Conservation (phyloP, 2,113 vertebrate species). For the Plecotus auritus region DNA sequence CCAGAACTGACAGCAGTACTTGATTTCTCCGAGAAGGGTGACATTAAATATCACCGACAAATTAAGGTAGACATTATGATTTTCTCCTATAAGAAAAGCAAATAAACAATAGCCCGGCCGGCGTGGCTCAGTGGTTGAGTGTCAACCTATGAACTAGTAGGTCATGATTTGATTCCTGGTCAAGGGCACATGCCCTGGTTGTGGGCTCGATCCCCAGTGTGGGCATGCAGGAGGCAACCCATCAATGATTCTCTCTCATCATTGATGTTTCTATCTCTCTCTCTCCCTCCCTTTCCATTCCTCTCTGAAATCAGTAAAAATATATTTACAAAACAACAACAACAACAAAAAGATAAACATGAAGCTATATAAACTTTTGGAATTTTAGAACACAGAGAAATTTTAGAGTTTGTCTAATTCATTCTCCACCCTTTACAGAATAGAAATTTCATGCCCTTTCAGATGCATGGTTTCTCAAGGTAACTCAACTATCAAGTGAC, state of each 20-base stretch:
- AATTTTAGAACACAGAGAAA: background rate
- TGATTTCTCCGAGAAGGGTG: background rate
- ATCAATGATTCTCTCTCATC: too few species aligned
- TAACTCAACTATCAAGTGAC: constrained; percentile 19
- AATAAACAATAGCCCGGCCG: background rate
- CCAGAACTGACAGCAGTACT: background rate
- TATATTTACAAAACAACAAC: too few species aligned
- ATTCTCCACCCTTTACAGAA: constrained; percentile 21
- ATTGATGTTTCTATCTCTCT: too few species aligned
- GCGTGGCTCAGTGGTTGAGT: too few species aligned
- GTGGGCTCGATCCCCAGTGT: too few species aligned
- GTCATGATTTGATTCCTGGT: too few species aligned
- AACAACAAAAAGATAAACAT: background rate
- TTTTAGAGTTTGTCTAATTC: background rate
- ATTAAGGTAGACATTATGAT: background rate
- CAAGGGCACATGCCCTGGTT: too few species aligned
- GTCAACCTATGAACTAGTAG: too few species aligned
- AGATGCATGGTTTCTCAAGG: background rate
- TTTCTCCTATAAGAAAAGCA: background rate
- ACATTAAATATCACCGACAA: background rate
- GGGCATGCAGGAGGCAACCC: too few species aligned
- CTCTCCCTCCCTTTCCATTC: too few species aligned
- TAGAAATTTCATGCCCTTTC: constrained; percentile 27
- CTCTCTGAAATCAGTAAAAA: too few species aligned
- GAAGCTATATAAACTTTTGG: background rate